These are phyloP conservation scores for Ligdia adustata DNA, from an alignment of 2,888 invertebrate species.

Conservation along the genomic window DNA sequence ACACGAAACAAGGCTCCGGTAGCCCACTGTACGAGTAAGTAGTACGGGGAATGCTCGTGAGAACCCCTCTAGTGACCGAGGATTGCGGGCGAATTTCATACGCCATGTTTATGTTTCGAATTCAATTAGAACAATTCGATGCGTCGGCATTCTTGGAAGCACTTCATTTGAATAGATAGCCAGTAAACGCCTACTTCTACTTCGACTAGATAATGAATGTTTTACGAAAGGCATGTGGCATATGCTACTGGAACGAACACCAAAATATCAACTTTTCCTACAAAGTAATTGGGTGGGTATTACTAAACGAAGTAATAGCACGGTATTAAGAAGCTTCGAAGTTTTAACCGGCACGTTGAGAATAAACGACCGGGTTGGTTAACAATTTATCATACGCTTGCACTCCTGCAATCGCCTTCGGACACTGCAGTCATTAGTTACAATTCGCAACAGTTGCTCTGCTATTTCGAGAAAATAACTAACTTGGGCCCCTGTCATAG, in stretches of 20 bases:
- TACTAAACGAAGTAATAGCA: conserved; percentile 41
- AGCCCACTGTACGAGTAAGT: conserved; percentile 36
- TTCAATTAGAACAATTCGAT: conserved; percentile 53
- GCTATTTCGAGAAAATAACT: conserved; percentile 62
- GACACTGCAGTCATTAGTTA: conserved; percentile 67
- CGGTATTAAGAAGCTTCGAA: conserved; percentile 29
- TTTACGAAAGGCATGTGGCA: conserved; percentile 3
- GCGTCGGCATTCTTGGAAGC: conserved; percentile 48
- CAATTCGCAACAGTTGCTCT: conserved; percentile 67
- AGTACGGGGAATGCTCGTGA: conserved; percentile 52
- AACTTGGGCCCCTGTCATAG: conserved; percentile 45
- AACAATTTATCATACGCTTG: conserved; percentile 63
- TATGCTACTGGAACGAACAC: no score
- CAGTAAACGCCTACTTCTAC: conserved; percentile 17
- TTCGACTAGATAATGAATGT: conserved; percentile 16
- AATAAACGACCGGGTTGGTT: conserved; percentile 58
- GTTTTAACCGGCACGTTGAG: conserved; percentile 50
- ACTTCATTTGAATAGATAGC: conserved; percentile 18
- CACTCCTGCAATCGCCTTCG: conserved; percentile 55
- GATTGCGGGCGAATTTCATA: conserved; percentile 62
- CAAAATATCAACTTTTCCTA: no score
- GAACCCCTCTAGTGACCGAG: conserved; percentile 42
- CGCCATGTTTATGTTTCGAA: conserved; percentile 58
- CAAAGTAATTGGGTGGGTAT: no score
- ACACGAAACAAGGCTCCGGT: conserved; percentile 11